These are phyloP conservation scores for Sciurus carolinensis DNA, from an alignment of 2,797 vertebrate species.

Conservation along the genomic window DNA sequence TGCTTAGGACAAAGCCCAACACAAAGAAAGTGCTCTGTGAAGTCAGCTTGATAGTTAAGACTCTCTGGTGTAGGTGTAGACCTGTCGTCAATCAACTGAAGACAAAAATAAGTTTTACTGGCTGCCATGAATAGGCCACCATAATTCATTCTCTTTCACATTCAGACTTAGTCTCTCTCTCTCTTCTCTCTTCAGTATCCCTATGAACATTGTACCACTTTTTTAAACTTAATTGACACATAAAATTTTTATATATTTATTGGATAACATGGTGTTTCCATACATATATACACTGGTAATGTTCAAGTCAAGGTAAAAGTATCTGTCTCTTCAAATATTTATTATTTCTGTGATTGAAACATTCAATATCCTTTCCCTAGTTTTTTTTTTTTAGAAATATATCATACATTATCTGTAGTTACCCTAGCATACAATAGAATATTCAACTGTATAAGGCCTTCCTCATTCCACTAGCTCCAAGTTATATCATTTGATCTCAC, in stretches of 20 bases:
- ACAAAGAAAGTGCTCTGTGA: neutral
- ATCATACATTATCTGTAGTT: no score
- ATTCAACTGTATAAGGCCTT: neutral
- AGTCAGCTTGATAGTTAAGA: neutral
- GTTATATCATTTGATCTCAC: neutral
- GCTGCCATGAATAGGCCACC: neutral
- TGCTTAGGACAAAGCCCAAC: neutral
- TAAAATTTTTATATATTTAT: neutral
- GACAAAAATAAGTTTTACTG: neutral
- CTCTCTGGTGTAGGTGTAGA: neutral
- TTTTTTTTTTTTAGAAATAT: neutral
- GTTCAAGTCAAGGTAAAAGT: neutral
- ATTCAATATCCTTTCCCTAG: neutral
- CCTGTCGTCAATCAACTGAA: neutral
- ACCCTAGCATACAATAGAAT: neutral
- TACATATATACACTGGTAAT: neutral
- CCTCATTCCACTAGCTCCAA: neutral
- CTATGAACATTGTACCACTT: neutral
- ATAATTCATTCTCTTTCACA: constrained; percentile 19
- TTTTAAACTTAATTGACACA: neutral
- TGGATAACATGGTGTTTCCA: neutral
- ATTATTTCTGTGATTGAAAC: neutral
- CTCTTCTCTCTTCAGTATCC: neutral
- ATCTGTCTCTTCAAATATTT: neutral
- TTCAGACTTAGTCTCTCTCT: neutral